Base-by-base conservation (phyloP, 1,140 invertebrate species). In the Zaprionus tsacasi region DNA sequence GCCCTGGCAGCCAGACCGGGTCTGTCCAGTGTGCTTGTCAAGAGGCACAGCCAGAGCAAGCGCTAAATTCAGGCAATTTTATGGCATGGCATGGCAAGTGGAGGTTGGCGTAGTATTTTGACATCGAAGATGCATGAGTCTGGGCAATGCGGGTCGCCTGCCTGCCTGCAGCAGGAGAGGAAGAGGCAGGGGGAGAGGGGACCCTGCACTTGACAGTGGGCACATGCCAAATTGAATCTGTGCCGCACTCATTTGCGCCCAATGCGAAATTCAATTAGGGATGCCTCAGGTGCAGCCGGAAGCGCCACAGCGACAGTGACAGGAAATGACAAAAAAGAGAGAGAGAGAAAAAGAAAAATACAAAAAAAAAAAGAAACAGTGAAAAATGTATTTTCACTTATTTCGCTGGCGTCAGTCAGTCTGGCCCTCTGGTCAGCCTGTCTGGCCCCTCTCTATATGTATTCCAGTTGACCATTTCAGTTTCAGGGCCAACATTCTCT, bases 31-130 rank as follows among this genome's bases (percentile, higher is more conserved):
- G 21, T 2, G 50, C 61, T 38, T n/a, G 38, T 40, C 38, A 30
- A 30, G 27, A 30, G 45, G 45, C 45, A 21, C 21, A 21, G 21
- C 21, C 21, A 61, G 5, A 76, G 79, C 80, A 79, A 89, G 78
- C 85, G 85, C 85, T 89, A 89, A 89, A 89, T 89, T 90, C 81
- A 81, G 81, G 81, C 85, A 89, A 89, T 89, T 89, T 89, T 85
- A 89, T 89, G 85, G 78, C 85, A 89, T 52, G 68, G 75, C 74
- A 74, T 30, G 27, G 27, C 3, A 6, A 2, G 45, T 17, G 17
- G 17, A 21, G 10, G 45, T 8, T 8, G 10, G 3, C 25, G n/a
- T 17, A 21, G 45, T 50, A 59, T 89, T 89, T 79, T 89, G 83
- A 89, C 83, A 68, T 88, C 75, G 77, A 87, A 87, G 82, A 87